Base-by-base conservation (phyloP, 2,113 vertebrate genomes). In the Pontoporia blainvillei region DNA sequence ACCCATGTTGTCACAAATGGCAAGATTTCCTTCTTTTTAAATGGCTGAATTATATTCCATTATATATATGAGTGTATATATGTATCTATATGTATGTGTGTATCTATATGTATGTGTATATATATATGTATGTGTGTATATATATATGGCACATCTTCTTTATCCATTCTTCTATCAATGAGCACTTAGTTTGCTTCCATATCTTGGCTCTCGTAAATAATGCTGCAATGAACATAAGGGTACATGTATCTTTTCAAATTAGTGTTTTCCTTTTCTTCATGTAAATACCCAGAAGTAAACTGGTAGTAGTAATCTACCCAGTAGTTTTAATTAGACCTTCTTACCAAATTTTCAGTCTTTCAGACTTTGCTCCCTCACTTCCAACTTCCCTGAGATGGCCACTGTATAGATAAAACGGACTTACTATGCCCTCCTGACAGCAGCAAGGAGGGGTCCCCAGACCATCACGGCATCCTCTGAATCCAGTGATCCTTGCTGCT, bases 121-220 rank as follows among this genome's bases (percentile, higher is more conserved):
- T 54, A 0, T 49, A 0, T 49, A 0, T 49, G 0, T 54, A 7
- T 54, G 2, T 20, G 7, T 54, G 0, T 54, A 20, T 20, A 8
- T 8, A 8, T 20, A 7, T 54, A 20, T 54, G 6, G 54, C 54
- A 57, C 20, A 57, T 57, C 20, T 20, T 57, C 54, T 57, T 57
- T 57, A 57, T 57, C 54, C 7, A 21, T 57, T 57, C 54, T 20
- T 21, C 54, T 57, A 57, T 57, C 54, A 20, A 3, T 57, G 20
- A 57, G 54, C 54, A 21, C 54, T 57, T 57, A 57, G 54, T 57
- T 8, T 57, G 20, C 54, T 57, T 57, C 54, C 54, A 8, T 57
- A 57, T 57, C 54, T 21, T 57, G 54, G 20, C 54, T 57, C 6
- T 57, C 0, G 0, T 57, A 57, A 57, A 57, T 57, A 57, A 57